Conservation (phyloP, 2,113 vertebrate genomes). For the Neomonachus schauinslandi region DNA sequence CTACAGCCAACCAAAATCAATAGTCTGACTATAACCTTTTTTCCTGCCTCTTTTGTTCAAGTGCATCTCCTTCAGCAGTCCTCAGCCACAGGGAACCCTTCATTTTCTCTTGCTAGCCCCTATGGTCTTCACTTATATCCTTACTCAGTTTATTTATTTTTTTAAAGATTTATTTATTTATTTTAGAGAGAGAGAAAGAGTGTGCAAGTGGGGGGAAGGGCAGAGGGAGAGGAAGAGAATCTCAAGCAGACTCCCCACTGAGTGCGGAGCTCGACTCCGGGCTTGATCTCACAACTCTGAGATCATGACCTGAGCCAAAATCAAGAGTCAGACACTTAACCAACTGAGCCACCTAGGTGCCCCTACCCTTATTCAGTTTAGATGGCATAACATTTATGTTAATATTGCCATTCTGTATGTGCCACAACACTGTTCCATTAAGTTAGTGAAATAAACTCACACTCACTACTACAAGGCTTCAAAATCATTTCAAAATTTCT, state of each 20-base stretch:
- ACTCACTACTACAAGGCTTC: background rate
- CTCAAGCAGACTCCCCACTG: background rate
- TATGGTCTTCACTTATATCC: background rate
- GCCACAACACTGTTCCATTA: background rate
- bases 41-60: background rate
- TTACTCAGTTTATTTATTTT: background rate
- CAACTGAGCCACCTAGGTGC: background rate
- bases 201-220: no score
- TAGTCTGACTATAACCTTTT: background rate
- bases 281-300: background rate
- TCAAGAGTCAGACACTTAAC: background rate
- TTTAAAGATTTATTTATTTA: background rate
- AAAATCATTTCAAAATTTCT: slow-evolving; percentile 33
- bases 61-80: background rate
- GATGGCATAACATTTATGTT: background rate
- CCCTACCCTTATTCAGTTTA: background rate
- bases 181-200: background rate
- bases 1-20: background rate
- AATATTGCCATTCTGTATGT: background rate
- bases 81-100: background rate
- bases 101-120: background rate
- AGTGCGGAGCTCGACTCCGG: background rate
- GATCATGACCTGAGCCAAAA: background rate
- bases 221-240: background rate
- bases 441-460: background rate